Evolutionary conservation across 2,113 vertebrate species (phyloP).

Genomic region (Dasypus novemcinctus): DNA sequence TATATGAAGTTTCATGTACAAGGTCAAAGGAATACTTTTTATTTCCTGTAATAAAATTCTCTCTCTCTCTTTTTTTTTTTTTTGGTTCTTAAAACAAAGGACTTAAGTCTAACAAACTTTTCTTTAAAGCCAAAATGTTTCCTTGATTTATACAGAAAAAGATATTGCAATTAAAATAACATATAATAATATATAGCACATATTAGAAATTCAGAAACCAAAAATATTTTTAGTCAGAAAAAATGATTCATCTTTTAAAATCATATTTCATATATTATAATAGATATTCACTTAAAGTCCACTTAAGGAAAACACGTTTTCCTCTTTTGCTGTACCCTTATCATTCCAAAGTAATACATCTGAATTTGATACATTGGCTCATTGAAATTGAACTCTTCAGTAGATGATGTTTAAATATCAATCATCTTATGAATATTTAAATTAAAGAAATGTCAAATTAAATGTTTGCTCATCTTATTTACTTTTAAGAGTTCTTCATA

Average conservation of each 20-base stretch:
- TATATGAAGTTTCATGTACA: conserved; percentile 29
- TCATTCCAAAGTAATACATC: background rate
- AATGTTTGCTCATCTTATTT: conserved; percentile 71
- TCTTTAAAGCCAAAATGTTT: conserved; percentile 43
- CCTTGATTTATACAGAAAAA: conserved; percentile 32
- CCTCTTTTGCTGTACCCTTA: background rate
- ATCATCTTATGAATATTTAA: conserved; percentile 79
- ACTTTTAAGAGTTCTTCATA: conserved; percentile 77
- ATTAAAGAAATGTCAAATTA: conserved; percentile 77
- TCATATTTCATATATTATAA: conserved; percentile 51
- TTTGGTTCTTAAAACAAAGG: conserved; percentile 39
- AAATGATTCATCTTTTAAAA: conserved; percentile 42
- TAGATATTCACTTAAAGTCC: background rate
- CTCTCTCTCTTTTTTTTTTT: background rate
- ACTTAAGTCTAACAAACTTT: conserved; percentile 3
- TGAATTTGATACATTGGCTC: conserved; percentile 55
- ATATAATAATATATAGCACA: conserved; percentile 23
- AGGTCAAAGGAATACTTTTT: background rate
- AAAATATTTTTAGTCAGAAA: conserved; percentile 47
- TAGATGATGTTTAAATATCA: conserved; percentile 77
- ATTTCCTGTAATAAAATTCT: conserved; percentile 23
- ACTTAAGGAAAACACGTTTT: conserved; percentile 17
- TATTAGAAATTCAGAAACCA: conserved; percentile 1
- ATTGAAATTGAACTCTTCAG: conserved; percentile 75
- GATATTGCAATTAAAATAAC: conserved; percentile 16